Percentiles rank a stretch among this genome's conserved stretches.
Evolutionary conservation across 2,113 vertebrate species (phyloP).

Genomic region (Daphoenositta chrysoptera): DNA sequence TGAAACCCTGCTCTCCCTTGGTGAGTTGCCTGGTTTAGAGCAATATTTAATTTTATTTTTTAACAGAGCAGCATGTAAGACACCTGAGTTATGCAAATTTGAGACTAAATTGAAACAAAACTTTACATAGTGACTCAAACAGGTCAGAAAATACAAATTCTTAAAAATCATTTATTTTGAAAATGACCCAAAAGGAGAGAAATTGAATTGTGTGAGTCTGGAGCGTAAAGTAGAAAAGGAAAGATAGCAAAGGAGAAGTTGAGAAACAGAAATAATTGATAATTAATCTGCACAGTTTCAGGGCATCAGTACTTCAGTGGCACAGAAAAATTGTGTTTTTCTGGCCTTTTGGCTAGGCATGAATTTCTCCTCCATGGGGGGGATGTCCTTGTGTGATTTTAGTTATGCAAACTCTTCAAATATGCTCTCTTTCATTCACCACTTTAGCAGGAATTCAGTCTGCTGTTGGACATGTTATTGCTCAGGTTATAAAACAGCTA

Average conservation of each 20-base stretch:
- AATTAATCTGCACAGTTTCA: not conserved
- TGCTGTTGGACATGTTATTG: not conserved
- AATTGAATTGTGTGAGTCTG: not conserved
- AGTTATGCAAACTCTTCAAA: not conserved
- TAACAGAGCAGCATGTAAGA: not conserved
- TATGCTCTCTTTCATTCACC: not conserved
- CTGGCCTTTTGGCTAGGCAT: not conserved
- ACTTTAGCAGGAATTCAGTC: not conserved
- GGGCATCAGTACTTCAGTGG: not conserved
- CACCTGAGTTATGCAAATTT: not conserved
- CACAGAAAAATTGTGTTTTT: not conserved
- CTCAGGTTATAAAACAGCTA: not conserved
- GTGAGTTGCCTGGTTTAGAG: constrained; percentile 70
- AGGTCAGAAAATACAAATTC: not conserved
- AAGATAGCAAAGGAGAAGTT: not conserved
- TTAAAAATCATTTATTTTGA: not conserved
- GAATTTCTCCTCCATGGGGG: not conserved
- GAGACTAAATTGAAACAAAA: not conserved
- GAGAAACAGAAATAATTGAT: not conserved
- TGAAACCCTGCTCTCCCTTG: constrained; percentile 90
- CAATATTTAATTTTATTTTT: not conserved
- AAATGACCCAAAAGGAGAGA: not conserved
- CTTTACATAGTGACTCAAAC: not conserved
- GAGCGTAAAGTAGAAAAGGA: not conserved
- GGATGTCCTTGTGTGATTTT: not conserved